Evolutionary conservation across 2,797 vertebrate genomes (phyloP), one percentile per base, ranked within the genome.

Genomic region (Salmo trutta): DNA sequence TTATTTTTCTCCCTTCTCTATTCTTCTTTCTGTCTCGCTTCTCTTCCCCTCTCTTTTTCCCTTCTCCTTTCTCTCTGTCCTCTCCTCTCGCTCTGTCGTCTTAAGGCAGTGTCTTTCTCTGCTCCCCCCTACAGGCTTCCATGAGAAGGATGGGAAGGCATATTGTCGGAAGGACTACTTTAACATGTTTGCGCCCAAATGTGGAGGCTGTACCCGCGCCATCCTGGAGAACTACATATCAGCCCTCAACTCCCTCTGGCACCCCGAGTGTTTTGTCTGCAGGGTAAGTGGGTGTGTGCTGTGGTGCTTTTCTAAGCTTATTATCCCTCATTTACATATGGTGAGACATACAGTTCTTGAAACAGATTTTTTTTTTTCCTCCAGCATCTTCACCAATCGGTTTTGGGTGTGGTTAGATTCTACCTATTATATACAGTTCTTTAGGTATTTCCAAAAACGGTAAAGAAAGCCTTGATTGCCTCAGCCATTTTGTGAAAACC

Each of bases 201-300:
- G 97, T 75, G 97, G 97, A 0, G 97, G 97, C 83, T 98, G 97
- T 67, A 86, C 95, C 75, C 95, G 96, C 1, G 97, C 97, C 87
- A 98, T 98, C 91, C 88, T 98, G 84, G 97, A 98, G 90, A 98
- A 98, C 90, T 98, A 98, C 90, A 98, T 98, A 87, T 97, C 97
- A 14, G 97, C 97, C 75, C 95, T 98, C 83, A 98, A 96, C 86
- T 95, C 96, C 4, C 95, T 98, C 15, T 98, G 97, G 97, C 97
- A 98, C 82, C 97, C 97, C 0, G 97, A 98, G 70, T 98, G 97
- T 91, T 98, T 98, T 33, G 97, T 98, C 84, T 98, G 97, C 88
- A 95, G 97, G 95, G 97, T 98, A 93, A 95, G 96, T 81, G 66
- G 3, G 68, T 52, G 51, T 65, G 3, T 27, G 14, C n/a, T n/a